Evolutionary conservation across 2,113 vertebrate species (phyloP).

Genomic region (Scytalopus superciliaris): DNA sequence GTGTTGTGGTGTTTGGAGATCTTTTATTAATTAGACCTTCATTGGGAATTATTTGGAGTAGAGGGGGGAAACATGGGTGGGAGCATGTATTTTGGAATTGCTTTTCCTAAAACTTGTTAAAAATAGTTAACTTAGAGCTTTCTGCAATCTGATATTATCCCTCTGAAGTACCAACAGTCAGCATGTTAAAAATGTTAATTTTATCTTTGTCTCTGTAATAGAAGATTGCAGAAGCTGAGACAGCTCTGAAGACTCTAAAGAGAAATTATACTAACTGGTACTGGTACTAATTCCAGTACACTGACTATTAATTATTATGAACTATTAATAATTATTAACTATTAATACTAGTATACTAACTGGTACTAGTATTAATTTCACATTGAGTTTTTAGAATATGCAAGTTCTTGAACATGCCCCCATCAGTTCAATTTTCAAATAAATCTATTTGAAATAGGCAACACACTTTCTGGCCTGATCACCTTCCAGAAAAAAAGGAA

Average conservation of each 20-base stretch:
- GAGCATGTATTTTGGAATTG: not conserved
- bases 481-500: not conserved
- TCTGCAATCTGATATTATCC: not conserved
- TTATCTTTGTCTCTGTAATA: not conserved
- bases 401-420: not conserved
- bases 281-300: not conserved
- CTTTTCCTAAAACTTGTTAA: not conserved
- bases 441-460: not conserved
- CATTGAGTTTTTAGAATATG: not conserved
- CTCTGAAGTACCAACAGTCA: not conserved
- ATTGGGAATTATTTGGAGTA: not conserved
- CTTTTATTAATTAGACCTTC: not conserved
- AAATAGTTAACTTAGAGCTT: not conserved
- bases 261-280: not conserved
- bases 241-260: not conserved
- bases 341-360: not conserved
- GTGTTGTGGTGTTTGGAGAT: not conserved
- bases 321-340: too few relatives aligned
- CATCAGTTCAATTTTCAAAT: not conserved
- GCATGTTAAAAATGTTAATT: not conserved
- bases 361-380: not conserved
- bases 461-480: not conserved
- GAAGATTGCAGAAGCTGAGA: not conserved
- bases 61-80: not conserved
- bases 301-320: too few relatives aligned